Evolutionary conservation across 2,888 invertebrate species (phyloP).

Genomic region (Philhelius pedissequus): DNA sequence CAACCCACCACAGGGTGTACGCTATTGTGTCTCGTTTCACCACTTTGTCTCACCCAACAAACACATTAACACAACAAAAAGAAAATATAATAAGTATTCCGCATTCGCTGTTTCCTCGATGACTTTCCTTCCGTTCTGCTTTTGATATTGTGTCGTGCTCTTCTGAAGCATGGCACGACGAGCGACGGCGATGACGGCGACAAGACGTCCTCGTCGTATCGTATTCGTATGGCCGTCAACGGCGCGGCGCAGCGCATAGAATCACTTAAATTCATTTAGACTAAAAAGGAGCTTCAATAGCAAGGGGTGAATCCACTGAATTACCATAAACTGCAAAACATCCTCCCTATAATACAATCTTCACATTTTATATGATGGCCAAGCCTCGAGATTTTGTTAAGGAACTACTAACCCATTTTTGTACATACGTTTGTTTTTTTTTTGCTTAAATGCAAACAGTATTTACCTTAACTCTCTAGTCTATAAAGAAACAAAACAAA

Average conservation of each 20-base stretch:
- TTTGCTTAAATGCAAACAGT: neutral
- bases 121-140: conserved; percentile 61
- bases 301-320: conserved; percentile 48
- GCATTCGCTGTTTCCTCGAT: conserved; percentile 58
- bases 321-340: conserved; percentile 59
- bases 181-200: neutral
- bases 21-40: conserved; percentile 42
- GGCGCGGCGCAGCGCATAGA: conserved; percentile 14
- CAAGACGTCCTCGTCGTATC: neutral
- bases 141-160: conserved; percentile 31
- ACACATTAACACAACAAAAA: conserved; percentile 45
- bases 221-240: neutral
- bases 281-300: conserved; percentile 30
- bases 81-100: conserved; percentile 44
- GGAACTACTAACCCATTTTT: conserved; percentile 52
- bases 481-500: neutral
- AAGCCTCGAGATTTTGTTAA: neutral
- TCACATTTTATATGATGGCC: conserved; percentile 9
- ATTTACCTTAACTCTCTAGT: conserved; percentile 28
- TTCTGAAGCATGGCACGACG: neutral
- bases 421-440: neutral
- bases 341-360: neutral
- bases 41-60: conserved; percentile 24
- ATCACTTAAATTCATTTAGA: conserved; percentile 60
- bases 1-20: neutral